Conservation (phyloP, 2,113 vertebrate species). For the Saguinus midas region DNA sequence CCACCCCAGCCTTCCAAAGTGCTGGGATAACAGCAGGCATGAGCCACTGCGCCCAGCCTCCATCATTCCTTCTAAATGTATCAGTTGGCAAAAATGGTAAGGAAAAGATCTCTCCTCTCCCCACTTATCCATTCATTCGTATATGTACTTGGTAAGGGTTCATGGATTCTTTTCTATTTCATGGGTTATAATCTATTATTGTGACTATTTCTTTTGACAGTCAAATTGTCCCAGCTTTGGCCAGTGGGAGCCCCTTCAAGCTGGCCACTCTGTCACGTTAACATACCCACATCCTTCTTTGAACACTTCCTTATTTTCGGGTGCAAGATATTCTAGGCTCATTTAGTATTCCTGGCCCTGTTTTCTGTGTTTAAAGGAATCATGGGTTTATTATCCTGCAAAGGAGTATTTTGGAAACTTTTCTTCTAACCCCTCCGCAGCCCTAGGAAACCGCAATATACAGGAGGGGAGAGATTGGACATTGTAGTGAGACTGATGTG, state of each 20-base stretch:
- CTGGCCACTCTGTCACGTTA: background rate
- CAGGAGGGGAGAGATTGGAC: background rate
- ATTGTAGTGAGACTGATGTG: background rate
- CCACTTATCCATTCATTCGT: background rate
- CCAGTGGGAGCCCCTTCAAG: background rate
- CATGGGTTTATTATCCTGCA: background rate
- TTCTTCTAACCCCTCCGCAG: background rate
- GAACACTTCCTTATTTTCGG: background rate
- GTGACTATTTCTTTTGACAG: background rate
- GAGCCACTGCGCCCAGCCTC: no score
- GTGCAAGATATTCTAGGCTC: background rate
- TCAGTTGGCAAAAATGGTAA: background rate
- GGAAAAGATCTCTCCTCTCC: background rate
- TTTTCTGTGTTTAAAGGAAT: background rate
- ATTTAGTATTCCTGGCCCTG: background rate
- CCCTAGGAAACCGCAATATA: background rate
- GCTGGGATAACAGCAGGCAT: no score
- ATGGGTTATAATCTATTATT: background rate
- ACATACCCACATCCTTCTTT: background rate
- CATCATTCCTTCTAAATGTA: background rate
- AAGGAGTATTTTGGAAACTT: background rate
- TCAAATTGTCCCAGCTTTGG: background rate
- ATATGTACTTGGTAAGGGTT: background rate
- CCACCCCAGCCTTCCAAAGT: no score
- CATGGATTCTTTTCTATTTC: background rate